A percentile compares a stretch with the other conserved stretches of the same genome.
Evolutionary conservation across 1,140 invertebrate genomes (phyloP).

Genomic region (Acromyrmex charruanus): DNA sequence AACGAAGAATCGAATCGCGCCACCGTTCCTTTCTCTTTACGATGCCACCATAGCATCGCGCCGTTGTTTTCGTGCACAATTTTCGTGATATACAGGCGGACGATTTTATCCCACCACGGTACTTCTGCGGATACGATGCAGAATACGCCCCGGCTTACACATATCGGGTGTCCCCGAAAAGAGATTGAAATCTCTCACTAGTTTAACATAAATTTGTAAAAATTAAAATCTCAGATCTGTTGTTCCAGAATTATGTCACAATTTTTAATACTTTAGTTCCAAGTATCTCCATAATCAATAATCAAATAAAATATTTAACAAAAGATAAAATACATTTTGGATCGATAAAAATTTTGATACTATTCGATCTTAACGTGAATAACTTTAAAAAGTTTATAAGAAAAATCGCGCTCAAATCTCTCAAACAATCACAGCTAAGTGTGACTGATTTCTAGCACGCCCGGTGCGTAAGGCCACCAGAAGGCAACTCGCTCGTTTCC

Average conservation of each 20-base stretch:
- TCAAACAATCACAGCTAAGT: background rate
- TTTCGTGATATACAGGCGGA: conserved; percentile 62
- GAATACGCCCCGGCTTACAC: conserved; percentile 32
- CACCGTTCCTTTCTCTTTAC: conserved; percentile 29
- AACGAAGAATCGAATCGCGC: conserved; percentile 57
- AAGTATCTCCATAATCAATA: background rate
- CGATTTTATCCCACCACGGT: conserved; percentile 65
- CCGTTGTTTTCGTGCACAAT: conserved; percentile 56
- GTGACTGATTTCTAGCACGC: conserved; percentile 30
- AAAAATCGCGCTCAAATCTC: background rate
- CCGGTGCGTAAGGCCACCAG: conserved; percentile 18
- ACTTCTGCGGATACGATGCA: conserved; percentile 60
- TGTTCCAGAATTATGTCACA: background rate
- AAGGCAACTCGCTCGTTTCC: conserved; percentile 60
- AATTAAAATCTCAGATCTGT: background rate
- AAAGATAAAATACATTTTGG: background rate
- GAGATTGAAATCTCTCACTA: background rate
- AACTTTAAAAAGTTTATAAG: background rate
- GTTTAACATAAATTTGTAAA: background rate
- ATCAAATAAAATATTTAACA: background rate
- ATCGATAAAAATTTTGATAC: background rate
- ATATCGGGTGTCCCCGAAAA: conserved; percentile 22
- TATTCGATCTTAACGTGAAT: background rate
- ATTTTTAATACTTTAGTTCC: background rate
- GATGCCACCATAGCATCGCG: background rate